Evolutionary conservation across 2,113 vertebrate genomes (phyloP).

Genomic region (Talpa occidentalis): DNA sequence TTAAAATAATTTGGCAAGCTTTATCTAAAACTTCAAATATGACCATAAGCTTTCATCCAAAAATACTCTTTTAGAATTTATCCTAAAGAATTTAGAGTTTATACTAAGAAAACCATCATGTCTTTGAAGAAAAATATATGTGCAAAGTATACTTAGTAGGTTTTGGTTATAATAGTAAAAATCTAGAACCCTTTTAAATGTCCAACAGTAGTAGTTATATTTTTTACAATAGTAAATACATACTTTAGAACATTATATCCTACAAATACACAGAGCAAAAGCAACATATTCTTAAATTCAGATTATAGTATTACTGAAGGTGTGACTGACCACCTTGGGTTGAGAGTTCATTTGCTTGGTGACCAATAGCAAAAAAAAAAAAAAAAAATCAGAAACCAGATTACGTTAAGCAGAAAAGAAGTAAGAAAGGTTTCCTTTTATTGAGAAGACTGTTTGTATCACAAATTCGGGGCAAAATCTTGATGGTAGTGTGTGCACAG

Average conservation of each 20-base stretch:
- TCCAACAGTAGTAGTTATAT: background rate
- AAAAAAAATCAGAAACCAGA: no score
- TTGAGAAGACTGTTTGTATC: no score
- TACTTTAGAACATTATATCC: background rate
- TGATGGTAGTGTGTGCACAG: no score
- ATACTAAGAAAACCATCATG: background rate
- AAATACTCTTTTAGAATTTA: background rate
- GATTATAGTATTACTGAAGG: background rate
- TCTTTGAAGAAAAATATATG: background rate
- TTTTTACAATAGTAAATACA: background rate
- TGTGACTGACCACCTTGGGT: no score
- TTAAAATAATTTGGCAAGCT: background rate
- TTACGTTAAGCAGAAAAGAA: no score
- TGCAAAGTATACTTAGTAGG: background rate
- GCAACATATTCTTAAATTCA: background rate
- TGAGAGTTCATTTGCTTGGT: no score
- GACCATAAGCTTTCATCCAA: background rate
- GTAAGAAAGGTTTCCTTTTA: no score
- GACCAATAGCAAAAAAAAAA: no score
- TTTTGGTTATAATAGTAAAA: background rate
- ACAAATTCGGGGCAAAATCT: no score
- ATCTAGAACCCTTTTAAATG: background rate
- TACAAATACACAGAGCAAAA: background rate
- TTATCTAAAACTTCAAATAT: slow-evolving; percentile 47
- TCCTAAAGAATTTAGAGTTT: no score